Evolutionary conservation across 2,797 vertebrate species (phyloP), one percentile per base, ranked within the genome.

Genomic region (Falco cherrug): DNA sequence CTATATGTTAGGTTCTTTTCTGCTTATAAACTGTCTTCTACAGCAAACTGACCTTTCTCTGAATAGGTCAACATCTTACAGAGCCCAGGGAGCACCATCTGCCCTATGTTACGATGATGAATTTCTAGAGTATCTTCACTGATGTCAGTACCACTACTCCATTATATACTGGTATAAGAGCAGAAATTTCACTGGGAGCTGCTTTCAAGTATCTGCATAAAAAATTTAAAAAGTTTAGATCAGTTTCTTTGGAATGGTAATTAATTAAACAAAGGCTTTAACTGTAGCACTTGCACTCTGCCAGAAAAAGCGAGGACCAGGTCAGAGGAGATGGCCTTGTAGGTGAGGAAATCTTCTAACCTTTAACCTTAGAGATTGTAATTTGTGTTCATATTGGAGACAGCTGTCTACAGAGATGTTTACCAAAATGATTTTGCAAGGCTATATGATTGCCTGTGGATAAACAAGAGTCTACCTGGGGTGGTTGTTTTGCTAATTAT

Each of bases 41-140:
- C 90, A 91, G 70, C 61, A 91, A 39, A 35, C 45, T 95, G 95
- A 97, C 97, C 95, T 97, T 96, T 95, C 69, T 89, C 77, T 95
- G 96, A 96, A 84, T 90, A 96, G 93, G 87, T 97, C 95, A 96
- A 11, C 59, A 56, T 67, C 84, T 93, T 29, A 11, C 50, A 87
- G 93, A 94, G 81, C 93, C 73, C 84, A 78, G 91, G 89, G 94
- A 94, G 56, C 91, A 54, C 28, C 20, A 12, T 78, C 97, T 94
- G 94, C 83, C 73, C 94, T 96, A 19, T 54, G 84, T 25, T 93
- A n/a, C 68, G 77, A 2, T 15, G 76, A 88, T 82, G 93, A 70
- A 95, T 94, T 95, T 88, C 82, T 79, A 1, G 16, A 95, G 78
- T 53, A 33, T 64, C 63, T 87, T 57, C 26, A 13, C 67, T 78